Percentiles rank a stretch among this genome's conserved stretches.
These are phyloP conservation scores for Acrobasis consociella DNA, from an alignment of 2,888 invertebrate species.

Conservation along the genomic window DNA sequence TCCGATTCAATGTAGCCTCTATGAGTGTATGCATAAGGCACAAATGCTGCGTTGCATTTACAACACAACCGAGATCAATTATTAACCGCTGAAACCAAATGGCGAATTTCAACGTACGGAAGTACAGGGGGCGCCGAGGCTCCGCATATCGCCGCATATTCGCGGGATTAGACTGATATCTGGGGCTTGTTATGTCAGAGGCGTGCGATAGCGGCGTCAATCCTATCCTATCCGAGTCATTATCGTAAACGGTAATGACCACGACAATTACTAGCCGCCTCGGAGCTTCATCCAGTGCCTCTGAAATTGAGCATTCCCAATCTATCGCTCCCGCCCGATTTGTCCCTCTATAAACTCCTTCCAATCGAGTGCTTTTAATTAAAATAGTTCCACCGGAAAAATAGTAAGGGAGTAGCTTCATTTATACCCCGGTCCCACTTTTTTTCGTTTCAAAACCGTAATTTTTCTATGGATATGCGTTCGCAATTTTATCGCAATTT, in stretches of 20 bases:
- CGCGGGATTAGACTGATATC: conserved; percentile 55
- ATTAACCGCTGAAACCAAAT: conserved; percentile 42
- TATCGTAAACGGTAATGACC: conserved; percentile 81
- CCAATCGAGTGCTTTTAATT: conserved; percentile 69
- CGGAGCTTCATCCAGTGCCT: conserved; percentile 59
- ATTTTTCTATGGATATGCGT: conserved; percentile 35
- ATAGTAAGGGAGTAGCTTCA: conserved; percentile 57
- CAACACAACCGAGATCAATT: conserved; percentile 42
- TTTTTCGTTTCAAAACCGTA: conserved; percentile 38
- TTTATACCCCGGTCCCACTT: conserved; percentile 44
- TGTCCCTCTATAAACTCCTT: conserved; percentile 72
- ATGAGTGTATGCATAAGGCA: conserved; percentile 24
- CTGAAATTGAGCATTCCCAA: conserved; percentile 71
- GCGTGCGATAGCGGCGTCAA: conserved; percentile 66
- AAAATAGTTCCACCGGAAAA: conserved; percentile 75
- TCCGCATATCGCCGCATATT: conserved; percentile 36
- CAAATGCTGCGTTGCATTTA: conserved; percentile 24
- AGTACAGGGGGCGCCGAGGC: conserved; percentile 27
- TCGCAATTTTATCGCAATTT: conserved; percentile 35
- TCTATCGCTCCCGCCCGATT: conserved; percentile 65
- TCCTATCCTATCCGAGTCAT: conserved; percentile 66
- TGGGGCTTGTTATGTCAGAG: conserved; percentile 54
- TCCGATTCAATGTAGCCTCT: conserved; percentile 25
- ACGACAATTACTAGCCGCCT: conserved; percentile 70
- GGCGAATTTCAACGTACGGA: conserved; percentile 37